Evolutionary conservation across 2,888 invertebrate species (phyloP), one percentile per base, ranked within the genome.

Genomic region (Drepana falcataria): DNA sequence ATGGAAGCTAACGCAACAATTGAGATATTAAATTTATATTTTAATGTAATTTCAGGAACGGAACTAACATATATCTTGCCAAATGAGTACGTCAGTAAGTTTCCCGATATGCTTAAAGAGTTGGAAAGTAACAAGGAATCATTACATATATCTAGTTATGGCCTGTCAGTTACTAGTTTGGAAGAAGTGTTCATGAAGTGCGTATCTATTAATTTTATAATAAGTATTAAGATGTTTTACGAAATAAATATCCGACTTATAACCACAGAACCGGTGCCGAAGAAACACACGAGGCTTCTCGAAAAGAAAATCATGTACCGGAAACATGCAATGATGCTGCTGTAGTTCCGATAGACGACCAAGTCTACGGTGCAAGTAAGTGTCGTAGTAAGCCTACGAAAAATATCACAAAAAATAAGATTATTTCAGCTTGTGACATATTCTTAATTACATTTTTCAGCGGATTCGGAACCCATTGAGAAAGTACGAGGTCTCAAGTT

Each of bases 131-230:
- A 92, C 49, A 93, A 93, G 48, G 80, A 86, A 0, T 71, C 81
- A 2, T 83, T 97, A 7, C 92, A 93, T 4, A 91, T 97, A 51
- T 92, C 93, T 48, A 96, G 96, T 70, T 97, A 95, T 77, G 97
- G 97, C 2, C 93, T 97, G 3, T 96, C 97, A 2, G 93, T 96
- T 21, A 96, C 97, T 2, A 96, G 96, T n/a, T 93, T 98, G 78
- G 97, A 97, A 85, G 97, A 98, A 88, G 97, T 97, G 0, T 96
- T 97, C 74, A 94, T 96, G 93, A 95, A 94, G 94, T 94, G 85
- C 78, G 87, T 77, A n/a, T 53, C 34, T 6, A 41, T 54, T 56
- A 21, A 21, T 21, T 21, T 21, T 1, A 21, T 21, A 1, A 21
- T 21, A 21, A 21, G 21, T 21, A 21, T 21, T 21, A 21, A 21